Evolutionary conservation across 2,797 vertebrate species (phyloP), one percentile per base, ranked within the genome.

Genomic region (Lophura swinhoii): DNA sequence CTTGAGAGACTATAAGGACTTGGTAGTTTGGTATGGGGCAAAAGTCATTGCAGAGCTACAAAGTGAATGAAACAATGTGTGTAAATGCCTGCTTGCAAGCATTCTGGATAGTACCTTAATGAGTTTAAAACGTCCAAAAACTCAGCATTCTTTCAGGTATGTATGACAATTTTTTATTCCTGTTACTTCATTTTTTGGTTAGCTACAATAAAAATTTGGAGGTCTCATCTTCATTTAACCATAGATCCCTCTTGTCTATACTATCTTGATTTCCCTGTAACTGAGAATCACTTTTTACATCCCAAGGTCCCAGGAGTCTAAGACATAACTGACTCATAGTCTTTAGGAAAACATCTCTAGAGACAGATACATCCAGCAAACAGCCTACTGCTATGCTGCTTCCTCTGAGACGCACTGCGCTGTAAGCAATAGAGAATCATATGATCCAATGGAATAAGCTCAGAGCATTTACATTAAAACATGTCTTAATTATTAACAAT

Each of bases 291-390:
- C 24, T 55, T 94, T 90, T 77, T 74, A 76, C n/a, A 39, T 64
- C 37, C 21, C 51, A 14, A 8, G 14, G 23, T 35, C 35, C 28
- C 48, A 87, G 24, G 53, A 91, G 44, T 82, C 39, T 71, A 88
- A 74, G 82, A 66, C 0, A 3, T 35, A 79, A 90, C 12, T 59
- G 91, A 76, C 2, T 24, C 24, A 28, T 49, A 79, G 39, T 82
- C 53, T 79, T 79, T 90, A 84, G 76, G 43, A 73, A 94, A 90
- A 83, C 8, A 88, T n/a, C 23, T 81, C 71, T 64, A 72, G 74
- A 71, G 85, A 94, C 56, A 84, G 78, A 78, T 14, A 70, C 33
- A 90, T 66, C 49, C 59, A 68, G 35, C 58, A 90, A 88, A 33
- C 20, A 85, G 44, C 4, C 8, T 75, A 70, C 33, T 73, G 63